Evolutionary conservation across 2,888 invertebrate species (phyloP), one percentile per base, ranked within the genome.

Genomic region (Lithophane leautieri): DNA sequence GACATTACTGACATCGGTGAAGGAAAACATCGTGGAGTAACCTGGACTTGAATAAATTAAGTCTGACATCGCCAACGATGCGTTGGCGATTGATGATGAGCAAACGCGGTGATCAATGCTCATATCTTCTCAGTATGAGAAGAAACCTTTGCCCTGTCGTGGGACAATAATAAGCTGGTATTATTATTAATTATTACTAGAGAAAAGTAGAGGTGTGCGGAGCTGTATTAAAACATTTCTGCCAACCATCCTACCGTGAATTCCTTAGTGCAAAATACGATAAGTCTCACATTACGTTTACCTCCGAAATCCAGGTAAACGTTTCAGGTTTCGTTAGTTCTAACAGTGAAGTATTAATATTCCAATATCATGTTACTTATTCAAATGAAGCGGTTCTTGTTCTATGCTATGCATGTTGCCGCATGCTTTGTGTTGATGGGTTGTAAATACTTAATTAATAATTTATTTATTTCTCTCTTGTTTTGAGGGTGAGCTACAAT

Each of bases 361-460:
- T 83, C 70, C 50, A 81, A 81, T 70, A 86, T 90, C 80, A 84
- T 81, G 83, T 90, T 89, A 79, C 85, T 86, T 84, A 90, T 90
- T 90, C 87, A 90, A 90, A 90, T 90, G 87, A 85, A 88, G 83
- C 85, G 70, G 84, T 81, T 79, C 81, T 82, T 73, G 76, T 76
- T 69, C 81, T 85, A 60, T 62, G 78, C 81, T 85, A 54, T 62
- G 78, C 82, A 81, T 77, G 82, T 78, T 76, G 74, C 82, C 79
- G 75, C 44, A 34, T 75, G 69, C 76, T 77, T 76, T 84, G 81
- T 82, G 79, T 40, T 78, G 87, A 85, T 86, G 68, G 77, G 54
- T 68, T 73, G 25, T 56, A 50, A 50, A n/a, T n/a, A 54, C 86
- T 86, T 85, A 86, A 88, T 88, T 89, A 89, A 86, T 71, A 67